Evolutionary conservation across 2,113 vertebrate species (phyloP).

Genomic region (Peucedramus taeniatus): DNA sequence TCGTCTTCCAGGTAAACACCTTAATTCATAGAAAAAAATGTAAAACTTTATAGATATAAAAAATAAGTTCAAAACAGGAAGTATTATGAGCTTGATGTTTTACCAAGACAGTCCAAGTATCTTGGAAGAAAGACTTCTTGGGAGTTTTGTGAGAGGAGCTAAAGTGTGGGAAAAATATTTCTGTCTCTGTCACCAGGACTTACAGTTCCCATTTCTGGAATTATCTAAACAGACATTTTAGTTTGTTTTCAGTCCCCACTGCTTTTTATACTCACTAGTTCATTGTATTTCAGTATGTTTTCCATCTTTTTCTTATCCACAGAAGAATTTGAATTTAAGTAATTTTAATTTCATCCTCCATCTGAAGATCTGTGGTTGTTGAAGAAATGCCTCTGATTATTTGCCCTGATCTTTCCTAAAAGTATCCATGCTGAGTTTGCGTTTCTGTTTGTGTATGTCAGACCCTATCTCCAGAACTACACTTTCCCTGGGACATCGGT

Average conservation of each 20-base stretch:
- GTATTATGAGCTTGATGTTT: not conserved
- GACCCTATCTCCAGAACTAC: not conserved
- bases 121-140: not conserved
- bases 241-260: not conserved
- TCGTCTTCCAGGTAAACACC: not conserved
- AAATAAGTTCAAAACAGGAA: not conserved
- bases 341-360: not conserved
- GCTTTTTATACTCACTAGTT: not conserved
- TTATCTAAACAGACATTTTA: not conserved
- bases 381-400: not conserved
- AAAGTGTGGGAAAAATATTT: not conserved
- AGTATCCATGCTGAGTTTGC: not conserved
- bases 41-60: not conserved
- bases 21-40: not conserved
- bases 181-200: not conserved
- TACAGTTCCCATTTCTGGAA: not conserved
- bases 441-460: not conserved
- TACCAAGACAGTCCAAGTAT: not conserved
- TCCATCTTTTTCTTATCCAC: not conserved
- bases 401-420: not conserved
- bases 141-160: not conserved
- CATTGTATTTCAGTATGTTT: not conserved
- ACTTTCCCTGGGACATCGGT: not conserved
- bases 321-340: not conserved
- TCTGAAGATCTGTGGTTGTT: not conserved